Evolutionary conservation across 1,140 invertebrate species (phyloP).

Genomic region (Monomorium pharaonis): DNA sequence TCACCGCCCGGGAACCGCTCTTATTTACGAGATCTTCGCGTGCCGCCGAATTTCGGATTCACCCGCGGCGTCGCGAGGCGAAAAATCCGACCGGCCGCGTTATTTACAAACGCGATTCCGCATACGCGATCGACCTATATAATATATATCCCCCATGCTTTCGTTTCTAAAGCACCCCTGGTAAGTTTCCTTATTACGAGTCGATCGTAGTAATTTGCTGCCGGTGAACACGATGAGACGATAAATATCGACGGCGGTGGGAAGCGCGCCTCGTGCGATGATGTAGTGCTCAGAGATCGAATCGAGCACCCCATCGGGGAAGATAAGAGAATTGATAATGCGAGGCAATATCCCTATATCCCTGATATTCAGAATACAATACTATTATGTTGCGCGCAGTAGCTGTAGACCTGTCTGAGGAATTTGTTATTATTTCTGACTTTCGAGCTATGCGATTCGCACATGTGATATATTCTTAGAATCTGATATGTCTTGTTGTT

Average conservation of each 20-base stretch:
- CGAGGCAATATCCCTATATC: not conserved
- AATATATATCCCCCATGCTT: not conserved
- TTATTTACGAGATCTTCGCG: constrained; percentile 74
- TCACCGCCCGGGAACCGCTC: constrained; percentile 69
- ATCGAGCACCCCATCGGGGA: not conserved
- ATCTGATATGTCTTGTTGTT: not conserved
- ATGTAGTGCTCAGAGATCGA: constrained; percentile 4
- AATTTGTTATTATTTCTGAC: not conserved
- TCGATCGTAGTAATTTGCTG: constrained; percentile 44
- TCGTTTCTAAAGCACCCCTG: constrained; percentile 19
- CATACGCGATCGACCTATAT: not conserved
- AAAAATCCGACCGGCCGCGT: constrained; percentile 49
- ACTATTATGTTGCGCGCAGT: not conserved
- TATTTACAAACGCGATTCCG: constrained; percentile 37
- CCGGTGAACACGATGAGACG: not conserved
- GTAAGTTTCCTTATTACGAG: constrained; percentile 42
- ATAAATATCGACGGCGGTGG: constrained; percentile 34
- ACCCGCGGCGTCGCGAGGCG: constrained; percentile 63
- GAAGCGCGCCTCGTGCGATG: constrained; percentile 21
- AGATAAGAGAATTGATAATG: constrained; percentile 1
- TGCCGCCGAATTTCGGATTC: constrained; percentile 73
- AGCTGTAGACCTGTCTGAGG: not conserved
- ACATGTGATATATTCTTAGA: not conserved
- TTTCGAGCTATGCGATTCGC: not conserved
- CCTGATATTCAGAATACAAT: not conserved